phyloP scores from a whole-genome alignment of 2,888 invertebrate species.

The Rhingia campestris region DNA sequence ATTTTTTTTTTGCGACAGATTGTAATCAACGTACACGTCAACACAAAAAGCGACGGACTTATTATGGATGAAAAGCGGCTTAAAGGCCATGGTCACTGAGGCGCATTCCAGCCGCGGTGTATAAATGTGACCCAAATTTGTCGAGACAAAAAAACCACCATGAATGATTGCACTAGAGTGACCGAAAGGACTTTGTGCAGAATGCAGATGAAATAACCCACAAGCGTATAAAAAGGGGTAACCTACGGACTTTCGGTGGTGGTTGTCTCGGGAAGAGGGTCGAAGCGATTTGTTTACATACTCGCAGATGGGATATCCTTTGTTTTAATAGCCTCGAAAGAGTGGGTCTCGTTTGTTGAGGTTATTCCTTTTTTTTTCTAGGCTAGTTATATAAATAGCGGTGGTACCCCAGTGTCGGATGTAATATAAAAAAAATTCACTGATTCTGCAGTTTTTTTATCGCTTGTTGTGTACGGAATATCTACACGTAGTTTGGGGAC shows the following conservation, averaged over 20 bases:
- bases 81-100: constrained; percentile 15
- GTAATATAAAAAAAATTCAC: constrained; percentile 36
- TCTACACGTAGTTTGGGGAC: constrained; percentile 5
- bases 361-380: background rate
- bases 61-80: constrained; percentile 8
- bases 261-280: constrained; percentile 3
- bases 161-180: constrained; percentile 14
- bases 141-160: background rate
- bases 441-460: constrained; percentile 19
- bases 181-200: constrained; percentile 4
- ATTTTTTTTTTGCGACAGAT: background rate
- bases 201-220: constrained; percentile 1
- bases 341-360: background rate
- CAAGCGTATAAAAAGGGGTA: background rate
- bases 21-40: constrained; percentile 21
- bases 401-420: constrained; percentile 6
- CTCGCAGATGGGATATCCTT: constrained; percentile 10
- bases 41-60: background rate
- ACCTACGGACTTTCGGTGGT: background rate
- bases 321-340: constrained; percentile 35
- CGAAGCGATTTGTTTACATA: constrained; percentile 19
- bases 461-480: background rate
- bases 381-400: constrained; percentile 10
- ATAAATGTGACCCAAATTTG: constrained; percentile 8
- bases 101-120: constrained; percentile 2